Conservation (phyloP, 2,113 vertebrate species). For the Strigops habroptila region DNA sequence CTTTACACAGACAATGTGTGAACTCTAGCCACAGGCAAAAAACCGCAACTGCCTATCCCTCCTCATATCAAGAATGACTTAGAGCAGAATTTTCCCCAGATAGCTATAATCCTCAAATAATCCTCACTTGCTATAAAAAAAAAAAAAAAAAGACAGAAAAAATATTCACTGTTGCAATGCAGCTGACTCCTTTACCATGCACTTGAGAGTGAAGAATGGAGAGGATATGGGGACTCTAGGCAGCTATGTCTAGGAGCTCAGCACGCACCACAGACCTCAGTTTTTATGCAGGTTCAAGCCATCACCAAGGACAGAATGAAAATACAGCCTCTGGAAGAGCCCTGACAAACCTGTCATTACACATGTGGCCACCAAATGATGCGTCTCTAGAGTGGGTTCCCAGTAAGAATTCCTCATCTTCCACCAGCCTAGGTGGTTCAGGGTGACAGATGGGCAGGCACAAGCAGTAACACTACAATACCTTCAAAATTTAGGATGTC, state of each 20-base stretch:
- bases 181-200: neutral
- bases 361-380: neutral
- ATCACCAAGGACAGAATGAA: neutral
- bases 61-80: constrained; percentile 17
- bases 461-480: neutral
- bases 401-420: neutral
- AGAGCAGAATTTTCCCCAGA: constrained; percentile 20
- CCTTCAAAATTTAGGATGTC: neutral
- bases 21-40: constrained; percentile 1
- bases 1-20: neutral
- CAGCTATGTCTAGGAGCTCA: neutral
- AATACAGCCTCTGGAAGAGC: neutral
- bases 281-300: neutral
- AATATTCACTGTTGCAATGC: neutral
- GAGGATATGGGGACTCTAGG: fast-evolving
- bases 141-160: constrained; percentile 30
- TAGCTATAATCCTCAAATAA: constrained; percentile 29
- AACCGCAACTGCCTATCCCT: neutral
- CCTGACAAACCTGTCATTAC: neutral
- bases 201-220: neutral
- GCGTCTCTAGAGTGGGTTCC: neutral
- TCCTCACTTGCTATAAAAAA: constrained; percentile 24
- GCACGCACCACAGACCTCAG: neutral
- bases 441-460: neutral
- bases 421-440: neutral